Evolutionary conservation across 1,140 invertebrate species (phyloP), one percentile per base, ranked within the genome.

Genomic region (Drosophila leontia): DNA sequence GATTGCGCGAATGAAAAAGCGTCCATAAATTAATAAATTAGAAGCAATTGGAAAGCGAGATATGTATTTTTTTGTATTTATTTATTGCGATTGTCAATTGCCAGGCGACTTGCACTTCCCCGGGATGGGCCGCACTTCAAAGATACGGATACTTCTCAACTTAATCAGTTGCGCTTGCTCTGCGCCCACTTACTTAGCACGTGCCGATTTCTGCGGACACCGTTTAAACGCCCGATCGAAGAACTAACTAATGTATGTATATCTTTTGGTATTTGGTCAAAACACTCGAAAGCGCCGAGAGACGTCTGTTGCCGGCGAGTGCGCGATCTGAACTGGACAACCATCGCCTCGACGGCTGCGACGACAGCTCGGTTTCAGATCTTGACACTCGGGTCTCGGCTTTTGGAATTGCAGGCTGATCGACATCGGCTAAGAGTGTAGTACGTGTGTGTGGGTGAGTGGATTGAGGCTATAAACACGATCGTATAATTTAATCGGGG

Each of bases 21-120:
- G 50, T 81, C 59, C 85, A 88, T 88, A 88, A 84, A 88, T 88
- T 48, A 88, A 88, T 88, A 90, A 88, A 88, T 88, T 90, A 90
- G 42, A 42, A 59, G 59, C 76, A 64, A 80, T 77, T 80, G 83
- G 80, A 86, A 84, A 85, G 82, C 83, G 59, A 61, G 63, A 75
- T 67, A 79, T 74, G 53, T 32, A 45, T 48, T 45, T 8, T 55
- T 55, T 13, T 39, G 34, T 56, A 39, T 56, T 74, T 53, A 57
- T 79, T 58, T 42, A 37, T 39, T 68, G 60, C 64, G 42, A 58
- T 65, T 71, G 56, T 51, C 53, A 42, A 72, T 72, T 72, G 67
- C 37, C n/a, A 32, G 35, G 12, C 51, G 47, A 29, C 47, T 29
- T 48, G 48, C 48, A 50, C 26, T 50, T 29, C 15, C 47, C 15